Base-by-base conservation (phyloP, 2,797 vertebrate genomes). In the Bryconaethiops microstoma region DNA sequence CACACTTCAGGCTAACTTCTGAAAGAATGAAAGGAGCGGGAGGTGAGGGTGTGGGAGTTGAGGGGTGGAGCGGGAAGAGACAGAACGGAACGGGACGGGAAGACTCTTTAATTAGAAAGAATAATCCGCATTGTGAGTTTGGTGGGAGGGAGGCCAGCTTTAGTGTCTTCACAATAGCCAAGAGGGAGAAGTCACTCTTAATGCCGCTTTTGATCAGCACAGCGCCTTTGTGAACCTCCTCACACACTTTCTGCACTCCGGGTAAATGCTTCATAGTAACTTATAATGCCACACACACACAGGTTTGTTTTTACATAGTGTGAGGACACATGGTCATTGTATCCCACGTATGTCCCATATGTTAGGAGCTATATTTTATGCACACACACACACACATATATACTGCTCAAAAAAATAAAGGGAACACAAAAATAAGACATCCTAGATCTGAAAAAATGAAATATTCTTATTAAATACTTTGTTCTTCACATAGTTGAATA, bases 111-210 rank as follows among this genome's bases (percentile, higher is more conserved):
- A 92, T 93, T 93, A 90, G 87, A 88, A 91, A 85, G 72, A 78
- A 82, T 91, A 89, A 90, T 89, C 74, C 78, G 78, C 67, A 63
- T 65, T 73, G 70, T 80, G 78, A 35, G 78, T 81, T 79, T 82
- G 85, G 75, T 73, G 85, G 48, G 63, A 88, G 90, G 90, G 87
- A 87, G 68, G 42, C 42, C 21, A 4, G 68, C 68, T 50, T 81
- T 91, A 93, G 89, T 88, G 87, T 81, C 76, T 85, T 81, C 88
- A 93, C 92, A 93, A 93, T 90, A 78, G 84, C 88, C 87, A 88
- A 87, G 88, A 90, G 89, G 90, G 92, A 93, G 91, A 93, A 94
- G 93, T 94, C 93, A 93, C 88, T 90, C 90, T 90, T 92, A 92
- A 94, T 92, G 88, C 91, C 87, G 83, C 92, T 93, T 93, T 94